Base-by-base conservation (phyloP, 2,888 invertebrate genomes). In the Drosophila flavopinicola region DNA sequence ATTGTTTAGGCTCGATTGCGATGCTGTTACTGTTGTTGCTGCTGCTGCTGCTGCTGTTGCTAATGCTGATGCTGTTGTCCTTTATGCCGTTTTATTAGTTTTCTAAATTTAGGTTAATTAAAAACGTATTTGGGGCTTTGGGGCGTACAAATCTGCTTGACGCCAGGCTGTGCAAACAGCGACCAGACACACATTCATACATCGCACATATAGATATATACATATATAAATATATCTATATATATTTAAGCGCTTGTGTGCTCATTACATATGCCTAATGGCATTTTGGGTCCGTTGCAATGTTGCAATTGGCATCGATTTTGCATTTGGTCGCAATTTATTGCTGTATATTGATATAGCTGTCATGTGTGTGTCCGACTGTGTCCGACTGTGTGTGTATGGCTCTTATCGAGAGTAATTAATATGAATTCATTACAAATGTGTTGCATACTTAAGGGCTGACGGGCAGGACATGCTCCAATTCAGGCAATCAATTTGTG, bases 31-130 rank as follows among this genome's bases (percentile, higher is more conserved):
- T 38, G 39, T 5, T 27, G 15, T 24, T 58, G 61, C 33, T 61
- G 33, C 24, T 27, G 29, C 1, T 37, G 53, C 41, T 42, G n/a
- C 39, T 66, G 59, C 32, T 44, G 56, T 33, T 57, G 57, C n/a
- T n/a, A n/a, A n/a, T n/a, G 61, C 33, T 61, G 33, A 15, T 27
- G 29, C 1, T 47, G 38, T 24, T 59, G 53, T 44, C 57, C 38
- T 74, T 76, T 68, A 58, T 68, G 66, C 39, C 69, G 66, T 78
- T 85, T 80, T 85, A 85, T 83, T 80, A 78, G 85, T 82, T 72
- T 80, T 78, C 71, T 38, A 79, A 82, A 85, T 84, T 79, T 68
- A 57, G 85, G 83, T 84, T 85, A 85, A 84, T 84, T 84, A 84
- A 85, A 84, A 84, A 79, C 79, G 77, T 85, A 85, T 83, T 79